Percentiles rank a stretch among this genome's conserved stretches.
Evolutionary conservation across 2,113 vertebrate species (phyloP).

Genomic region (Lagenorhynchus albirostris): DNA sequence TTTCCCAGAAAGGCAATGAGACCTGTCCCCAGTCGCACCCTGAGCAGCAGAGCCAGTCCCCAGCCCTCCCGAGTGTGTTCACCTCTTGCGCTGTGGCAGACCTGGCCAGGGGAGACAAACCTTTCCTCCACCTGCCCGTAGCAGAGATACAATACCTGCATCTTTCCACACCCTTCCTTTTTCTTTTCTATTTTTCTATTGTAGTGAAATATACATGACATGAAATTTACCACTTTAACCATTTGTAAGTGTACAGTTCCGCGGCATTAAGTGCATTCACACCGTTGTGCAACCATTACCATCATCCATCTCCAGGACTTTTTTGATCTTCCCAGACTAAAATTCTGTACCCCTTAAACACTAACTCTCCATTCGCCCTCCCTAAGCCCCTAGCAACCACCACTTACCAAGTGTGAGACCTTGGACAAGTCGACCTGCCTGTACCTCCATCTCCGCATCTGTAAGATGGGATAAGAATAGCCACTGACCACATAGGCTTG

Average conservation of each 20-base stretch:
- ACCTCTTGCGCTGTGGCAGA: neutral
- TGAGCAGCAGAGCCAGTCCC: fast-evolving
- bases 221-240: neutral
- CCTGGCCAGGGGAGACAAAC: neutral
- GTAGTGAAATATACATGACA: neutral
- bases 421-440: neutral
- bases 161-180: neutral
- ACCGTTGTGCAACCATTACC: neutral
- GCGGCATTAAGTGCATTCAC: neutral
- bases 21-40: neutral
- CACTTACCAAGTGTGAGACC: neutral
- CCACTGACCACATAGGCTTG: neutral
- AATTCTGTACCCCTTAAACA: neutral
- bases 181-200: neutral
- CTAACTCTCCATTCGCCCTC: neutral
- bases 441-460: neutral
- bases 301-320: neutral
- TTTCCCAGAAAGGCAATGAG: neutral
- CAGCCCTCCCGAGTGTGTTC: too few relatives aligned
- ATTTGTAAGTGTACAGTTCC: neutral
- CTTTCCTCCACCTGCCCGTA: neutral
- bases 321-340: neutral
- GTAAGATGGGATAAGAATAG: neutral
- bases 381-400: neutral
- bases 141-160: too few relatives aligned